Percentiles rank a stretch among this genome's conserved stretches.
Evolutionary conservation across 2,888 invertebrate species (phyloP).

Genomic region (Meiosimyza decipiens): DNA sequence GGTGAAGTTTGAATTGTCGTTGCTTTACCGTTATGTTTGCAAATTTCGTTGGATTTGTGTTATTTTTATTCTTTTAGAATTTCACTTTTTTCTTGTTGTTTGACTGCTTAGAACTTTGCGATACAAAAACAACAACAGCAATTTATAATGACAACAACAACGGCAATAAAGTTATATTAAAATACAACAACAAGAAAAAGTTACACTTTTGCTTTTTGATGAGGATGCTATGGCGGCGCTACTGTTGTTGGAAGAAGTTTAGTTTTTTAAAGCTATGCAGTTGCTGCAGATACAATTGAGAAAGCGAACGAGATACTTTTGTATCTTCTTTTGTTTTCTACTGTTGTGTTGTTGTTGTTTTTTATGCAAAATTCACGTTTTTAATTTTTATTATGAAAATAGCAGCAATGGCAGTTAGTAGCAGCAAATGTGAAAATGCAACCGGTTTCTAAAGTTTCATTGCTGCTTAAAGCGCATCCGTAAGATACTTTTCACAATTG

Average conservation of each 20-base stretch:
- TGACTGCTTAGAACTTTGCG: not conserved
- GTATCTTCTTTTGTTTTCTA: too few species aligned
- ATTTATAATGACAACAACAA: not conserved
- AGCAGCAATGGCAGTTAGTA: not conserved
- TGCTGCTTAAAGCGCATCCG: slow-evolving; percentile 42
- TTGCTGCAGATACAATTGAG: too few species aligned
- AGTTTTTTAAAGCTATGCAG: too few species aligned
- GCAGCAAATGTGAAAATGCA: not conserved
- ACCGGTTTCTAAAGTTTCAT: slow-evolving; percentile 17
- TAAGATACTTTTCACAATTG: slow-evolving; percentile 45
- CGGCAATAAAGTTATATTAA: not conserved
- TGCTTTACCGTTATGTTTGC: slow-evolving; percentile 31
- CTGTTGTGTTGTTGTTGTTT: too few species aligned
- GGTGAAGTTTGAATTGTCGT: slow-evolving; percentile 3
- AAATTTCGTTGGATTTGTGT: slow-evolving; percentile 35
- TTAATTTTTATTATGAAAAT: not conserved
- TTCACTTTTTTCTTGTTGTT: slow-evolving; percentile 22
- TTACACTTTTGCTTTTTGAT: too few species aligned
- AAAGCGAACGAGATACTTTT: too few species aligned
- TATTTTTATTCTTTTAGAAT: slow-evolving; percentile 32
- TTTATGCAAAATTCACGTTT: too few species aligned
- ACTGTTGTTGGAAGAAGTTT: too few species aligned
- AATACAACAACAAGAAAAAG: not conserved
- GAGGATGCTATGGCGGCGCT: too few species aligned
- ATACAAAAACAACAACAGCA: not conserved